Conservation (phyloP, 2,113 vertebrate genomes). For the Hystrix cristata region DNA sequence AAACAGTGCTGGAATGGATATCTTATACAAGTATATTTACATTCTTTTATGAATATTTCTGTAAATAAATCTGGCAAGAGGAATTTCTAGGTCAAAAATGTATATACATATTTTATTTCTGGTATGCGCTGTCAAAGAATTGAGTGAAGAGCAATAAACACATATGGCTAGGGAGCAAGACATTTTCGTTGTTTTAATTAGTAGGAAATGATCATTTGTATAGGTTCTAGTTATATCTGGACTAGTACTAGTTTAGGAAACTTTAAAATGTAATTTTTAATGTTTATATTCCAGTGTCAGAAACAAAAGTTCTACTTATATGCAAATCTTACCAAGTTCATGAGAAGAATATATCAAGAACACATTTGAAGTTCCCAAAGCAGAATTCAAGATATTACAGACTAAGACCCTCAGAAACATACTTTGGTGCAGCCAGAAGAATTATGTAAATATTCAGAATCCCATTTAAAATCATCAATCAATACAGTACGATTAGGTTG, state of each 20-base stretch:
- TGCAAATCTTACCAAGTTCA: not conserved
- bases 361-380: not conserved
- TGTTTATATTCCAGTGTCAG: not conserved
- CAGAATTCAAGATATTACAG: not conserved
- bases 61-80: not conserved
- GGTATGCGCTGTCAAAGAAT: not conserved
- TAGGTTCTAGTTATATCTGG: not conserved
- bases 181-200: not conserved
- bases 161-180: not conserved
- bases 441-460: conserved; percentile 38
- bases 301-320: not conserved
- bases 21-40: not conserved
- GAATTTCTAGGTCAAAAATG: not conserved
- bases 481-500: not conserved
- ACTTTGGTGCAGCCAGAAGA: not conserved
- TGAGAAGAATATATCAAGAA: not conserved
- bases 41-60: not conserved
- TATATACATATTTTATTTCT: not conserved
- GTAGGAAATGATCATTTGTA: not conserved
- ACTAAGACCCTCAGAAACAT: not conserved
- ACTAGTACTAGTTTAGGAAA: not conserved
- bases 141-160: not conserved
- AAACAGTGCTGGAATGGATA: not conserved
- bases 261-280: not conserved
- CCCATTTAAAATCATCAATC: not conserved